Evolutionary conservation across 2,888 invertebrate genomes (phyloP).

Genomic region (Taphrorychus bicolor): DNA sequence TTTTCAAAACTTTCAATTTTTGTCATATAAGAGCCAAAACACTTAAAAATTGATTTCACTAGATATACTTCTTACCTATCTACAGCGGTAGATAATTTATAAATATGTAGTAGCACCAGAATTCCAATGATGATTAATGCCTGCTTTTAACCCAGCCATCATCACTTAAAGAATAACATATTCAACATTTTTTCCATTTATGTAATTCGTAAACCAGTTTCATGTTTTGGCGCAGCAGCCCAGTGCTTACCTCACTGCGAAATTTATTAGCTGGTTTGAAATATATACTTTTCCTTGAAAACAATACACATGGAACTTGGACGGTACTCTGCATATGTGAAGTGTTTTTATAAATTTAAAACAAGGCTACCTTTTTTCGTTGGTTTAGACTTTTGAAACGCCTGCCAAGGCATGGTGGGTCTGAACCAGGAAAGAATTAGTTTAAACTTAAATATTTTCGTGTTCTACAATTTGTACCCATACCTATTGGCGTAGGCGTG

Average conservation of each 20-base stretch:
- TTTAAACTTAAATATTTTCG: background rate
- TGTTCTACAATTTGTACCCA: background rate
- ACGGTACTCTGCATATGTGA: background rate
- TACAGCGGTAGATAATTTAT: too few relatives aligned
- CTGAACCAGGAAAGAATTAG: background rate
- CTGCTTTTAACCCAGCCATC: background rate
- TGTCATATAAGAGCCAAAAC: too few relatives aligned
- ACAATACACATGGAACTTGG: conserved; percentile 18
- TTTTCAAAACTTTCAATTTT: too few relatives aligned
- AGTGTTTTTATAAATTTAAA: background rate
- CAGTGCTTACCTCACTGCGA: conserved; percentile 4
- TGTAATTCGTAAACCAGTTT: conserved; percentile 32
- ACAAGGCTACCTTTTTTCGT: background rate
- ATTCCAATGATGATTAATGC: too few relatives aligned
- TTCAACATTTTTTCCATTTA: conserved; percentile 17
- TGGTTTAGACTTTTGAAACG: background rate
- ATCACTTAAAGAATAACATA: background rate
- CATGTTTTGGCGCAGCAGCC: conserved; percentile 15
- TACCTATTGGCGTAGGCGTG: background rate
- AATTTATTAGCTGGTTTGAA: conserved; percentile 27
- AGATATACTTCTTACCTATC: too few relatives aligned
- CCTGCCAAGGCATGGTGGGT: background rate
- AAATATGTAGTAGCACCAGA: too few relatives aligned
- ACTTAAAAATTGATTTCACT: too few relatives aligned
- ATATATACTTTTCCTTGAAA: conserved; percentile 30